These are phyloP conservation scores for Oxystoma pomonae DNA, from an alignment of 2,888 invertebrate genomes.

Conservation along the genomic window DNA sequence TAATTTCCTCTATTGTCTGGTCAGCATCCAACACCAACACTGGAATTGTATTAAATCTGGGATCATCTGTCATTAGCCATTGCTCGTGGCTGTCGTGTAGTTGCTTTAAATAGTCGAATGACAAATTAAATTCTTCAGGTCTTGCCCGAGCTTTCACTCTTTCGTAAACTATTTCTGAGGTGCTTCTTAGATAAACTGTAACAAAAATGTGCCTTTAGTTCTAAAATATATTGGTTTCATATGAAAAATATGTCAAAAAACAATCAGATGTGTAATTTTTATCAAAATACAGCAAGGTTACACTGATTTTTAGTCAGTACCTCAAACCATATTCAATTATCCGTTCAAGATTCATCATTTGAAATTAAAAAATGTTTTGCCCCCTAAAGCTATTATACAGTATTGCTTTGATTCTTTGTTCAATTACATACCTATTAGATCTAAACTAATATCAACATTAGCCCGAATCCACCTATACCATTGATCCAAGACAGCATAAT, in stretches of 20 bases:
- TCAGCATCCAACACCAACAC: constrained; percentile 67
- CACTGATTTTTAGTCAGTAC: constrained; percentile 41
- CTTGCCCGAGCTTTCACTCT: constrained; percentile 73
- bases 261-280: constrained; percentile 26
- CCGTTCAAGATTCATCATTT: constrained; percentile 37
- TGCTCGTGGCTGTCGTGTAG: constrained; percentile 74
- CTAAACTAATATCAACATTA: constrained; percentile 70
- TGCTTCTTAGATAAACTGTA: constrained; percentile 64
- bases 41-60: constrained; percentile 41
- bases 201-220: constrained; percentile 24
- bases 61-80: constrained; percentile 56
- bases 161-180: constrained; percentile 62
- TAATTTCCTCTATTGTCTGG: constrained; percentile 60
- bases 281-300: constrained; percentile 46
- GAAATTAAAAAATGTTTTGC: too few relatives aligned
- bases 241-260: too few relatives aligned
- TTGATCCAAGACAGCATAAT: constrained; percentile 77
- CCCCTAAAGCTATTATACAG: too few relatives aligned
- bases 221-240: constrained; percentile 6
- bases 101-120: constrained; percentile 74
- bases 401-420: not conserved
- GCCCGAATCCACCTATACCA: constrained; percentile 81
- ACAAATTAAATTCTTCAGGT: constrained; percentile 76
- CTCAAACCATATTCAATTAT: constrained; percentile 47
- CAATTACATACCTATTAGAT: constrained; percentile 70